These are phyloP conservation scores for Aradophagus sp. DNA, from an alignment of 1,140 invertebrate genomes.

Conservation along the genomic window DNA sequence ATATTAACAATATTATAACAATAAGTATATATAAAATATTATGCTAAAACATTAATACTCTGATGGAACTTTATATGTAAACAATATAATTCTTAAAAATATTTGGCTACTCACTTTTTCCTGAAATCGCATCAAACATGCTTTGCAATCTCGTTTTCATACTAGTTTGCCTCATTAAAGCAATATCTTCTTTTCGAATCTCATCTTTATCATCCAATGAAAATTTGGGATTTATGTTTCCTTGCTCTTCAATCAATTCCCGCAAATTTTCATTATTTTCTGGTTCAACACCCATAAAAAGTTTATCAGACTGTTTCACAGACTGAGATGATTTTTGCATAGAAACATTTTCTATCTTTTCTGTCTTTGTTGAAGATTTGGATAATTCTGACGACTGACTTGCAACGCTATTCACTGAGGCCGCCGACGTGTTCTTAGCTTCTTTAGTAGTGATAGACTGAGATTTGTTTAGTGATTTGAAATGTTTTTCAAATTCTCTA, in stretches of 20 bases:
- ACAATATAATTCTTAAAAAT: no score
- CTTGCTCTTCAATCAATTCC: slow-evolving; percentile 65
- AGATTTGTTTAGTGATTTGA: slow-evolving; percentile 65
- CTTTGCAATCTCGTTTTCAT: slow-evolving; percentile 70
- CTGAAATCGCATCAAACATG: slow-evolving; percentile 74
- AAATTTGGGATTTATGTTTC: slow-evolving; percentile 62
- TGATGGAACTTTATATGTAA: no score
- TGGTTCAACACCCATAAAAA: slow-evolving; percentile 71
- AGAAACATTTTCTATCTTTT: neutral
- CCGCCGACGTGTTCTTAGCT: slow-evolving; percentile 9
- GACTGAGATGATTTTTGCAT: slow-evolving; percentile 12
- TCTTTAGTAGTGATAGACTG: slow-evolving; percentile 34
- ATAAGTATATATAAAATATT: no score
- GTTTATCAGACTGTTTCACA: slow-evolving; percentile 64
- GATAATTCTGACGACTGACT: neutral
- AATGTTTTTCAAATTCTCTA: slow-evolving; percentile 69
- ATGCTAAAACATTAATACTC: no score
- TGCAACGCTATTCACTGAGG: slow-evolving; percentile 13
- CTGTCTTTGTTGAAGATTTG: slow-evolving; percentile 7
- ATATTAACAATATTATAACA: no score
- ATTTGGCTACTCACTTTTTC: slow-evolving; percentile 69
- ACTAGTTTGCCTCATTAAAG: slow-evolving; percentile 69
- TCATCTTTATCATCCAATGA: slow-evolving; percentile 66
- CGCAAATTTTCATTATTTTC: slow-evolving; percentile 68
- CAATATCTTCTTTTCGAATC: slow-evolving; percentile 70